These are phyloP conservation scores for Tychaedon coryphoeus DNA, from an alignment of 2,113 vertebrate species.

Conservation along the genomic window DNA sequence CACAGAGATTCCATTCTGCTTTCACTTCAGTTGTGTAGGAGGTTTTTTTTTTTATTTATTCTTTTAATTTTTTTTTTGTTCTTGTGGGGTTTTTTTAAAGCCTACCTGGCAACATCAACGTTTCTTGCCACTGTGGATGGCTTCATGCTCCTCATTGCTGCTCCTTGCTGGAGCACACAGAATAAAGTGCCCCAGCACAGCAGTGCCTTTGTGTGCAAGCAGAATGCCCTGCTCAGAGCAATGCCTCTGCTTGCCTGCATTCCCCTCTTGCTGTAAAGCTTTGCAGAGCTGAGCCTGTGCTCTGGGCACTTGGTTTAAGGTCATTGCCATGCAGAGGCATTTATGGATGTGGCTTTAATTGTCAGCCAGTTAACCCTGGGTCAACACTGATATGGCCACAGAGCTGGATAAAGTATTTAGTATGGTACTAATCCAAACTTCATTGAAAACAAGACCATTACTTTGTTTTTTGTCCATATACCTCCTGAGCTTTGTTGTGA, in stretches of 20 bases:
- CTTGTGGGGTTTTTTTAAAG: background rate
- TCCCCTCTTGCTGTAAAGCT: constrained; percentile 3
- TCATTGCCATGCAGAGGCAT: background rate
- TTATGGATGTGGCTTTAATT: background rate
- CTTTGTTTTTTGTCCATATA: background rate
- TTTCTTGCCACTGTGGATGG: background rate
- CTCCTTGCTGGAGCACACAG: background rate
- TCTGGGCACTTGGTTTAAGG: background rate
- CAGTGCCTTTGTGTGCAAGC: constrained; percentile 28
- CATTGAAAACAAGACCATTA: background rate
- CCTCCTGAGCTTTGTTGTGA: background rate
- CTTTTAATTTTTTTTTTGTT: background rate
- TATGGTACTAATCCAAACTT: background rate
- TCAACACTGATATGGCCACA: background rate
- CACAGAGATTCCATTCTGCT: constrained; percentile 36
- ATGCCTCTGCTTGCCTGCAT: background rate
- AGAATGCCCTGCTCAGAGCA: background rate
- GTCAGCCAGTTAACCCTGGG: background rate
- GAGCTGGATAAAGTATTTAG: background rate
- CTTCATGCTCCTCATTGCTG: background rate
- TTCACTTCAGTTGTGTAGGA: background rate
- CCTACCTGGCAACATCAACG: background rate
- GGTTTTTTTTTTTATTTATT: background rate
- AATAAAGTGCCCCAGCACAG: background rate
- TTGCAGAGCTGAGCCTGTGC: background rate